Conservation (phyloP, 92 coral and sea anemone species). For the Phenganax marumi region DNA sequence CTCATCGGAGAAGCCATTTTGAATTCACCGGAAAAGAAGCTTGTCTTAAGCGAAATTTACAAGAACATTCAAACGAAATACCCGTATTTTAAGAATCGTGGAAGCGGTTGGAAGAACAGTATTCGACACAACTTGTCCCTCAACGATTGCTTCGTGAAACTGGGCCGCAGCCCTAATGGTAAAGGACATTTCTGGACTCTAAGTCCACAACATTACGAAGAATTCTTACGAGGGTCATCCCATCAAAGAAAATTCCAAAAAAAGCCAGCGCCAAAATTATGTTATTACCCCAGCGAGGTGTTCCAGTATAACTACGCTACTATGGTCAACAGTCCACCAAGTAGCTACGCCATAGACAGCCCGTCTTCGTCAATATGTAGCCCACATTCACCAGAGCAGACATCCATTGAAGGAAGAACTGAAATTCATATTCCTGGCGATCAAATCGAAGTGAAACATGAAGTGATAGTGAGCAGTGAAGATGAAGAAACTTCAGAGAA, state of each 20-base stretch:
- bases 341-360: background rate
- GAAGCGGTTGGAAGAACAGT: slow-evolving; percentile 99
- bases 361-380: background rate
- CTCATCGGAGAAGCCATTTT: slow-evolving; percentile 92
- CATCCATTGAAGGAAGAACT: slow-evolving; percentile 1
- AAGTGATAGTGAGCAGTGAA: background rate
- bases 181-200: slow-evolving; percentile 97
- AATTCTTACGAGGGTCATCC: slow-evolving; percentile 67
- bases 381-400: background rate
- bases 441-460: slow-evolving; percentile 24
- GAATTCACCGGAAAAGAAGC: slow-evolving; percentile 86
- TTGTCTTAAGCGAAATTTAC: slow-evolving; percentile 90
- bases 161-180: slow-evolving; percentile 95
- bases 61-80: slow-evolving; percentile 77
- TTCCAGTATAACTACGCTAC: slow-evolving; percentile 24
- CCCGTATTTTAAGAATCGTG: slow-evolving; percentile 91
- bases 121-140: slow-evolving; percentile 87
- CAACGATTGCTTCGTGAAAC: slow-evolving; percentile 89
- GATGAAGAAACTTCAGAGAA: slow-evolving; percentile 6
- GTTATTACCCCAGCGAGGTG: slow-evolving; percentile 31
- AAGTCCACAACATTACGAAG: slow-evolving; percentile 76
- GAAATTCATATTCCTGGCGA: slow-evolving; percentile 17
- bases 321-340: slow-evolving; percentile 21
- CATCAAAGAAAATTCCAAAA: slow-evolving; percentile 40
- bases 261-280: slow-evolving; percentile 33